Evolutionary conservation across 2,888 invertebrate genomes (phyloP).

Genomic region (Nymphalis polychloros): DNA sequence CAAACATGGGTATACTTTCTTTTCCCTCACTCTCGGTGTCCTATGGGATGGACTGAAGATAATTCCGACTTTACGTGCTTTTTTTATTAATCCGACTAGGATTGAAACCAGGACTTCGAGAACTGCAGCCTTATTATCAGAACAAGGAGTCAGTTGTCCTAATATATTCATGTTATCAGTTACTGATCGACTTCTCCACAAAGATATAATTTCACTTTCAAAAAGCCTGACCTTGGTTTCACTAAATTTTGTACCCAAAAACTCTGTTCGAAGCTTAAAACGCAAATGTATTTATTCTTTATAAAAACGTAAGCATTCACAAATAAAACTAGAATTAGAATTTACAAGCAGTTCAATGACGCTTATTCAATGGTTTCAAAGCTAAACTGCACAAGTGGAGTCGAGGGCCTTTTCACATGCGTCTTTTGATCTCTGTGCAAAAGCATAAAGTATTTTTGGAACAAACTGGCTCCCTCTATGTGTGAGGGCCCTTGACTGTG

Average conservation of each 20-base stretch:
- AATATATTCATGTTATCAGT: too few species aligned
- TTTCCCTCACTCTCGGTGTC: too few species aligned
- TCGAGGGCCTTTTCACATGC: constrained; percentile 37
- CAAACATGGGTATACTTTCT: too few species aligned
- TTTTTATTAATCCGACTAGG: too few species aligned
- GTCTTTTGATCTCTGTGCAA: constrained; percentile 50
- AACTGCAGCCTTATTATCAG: too few species aligned
- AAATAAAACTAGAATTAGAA: constrained; percentile 32
- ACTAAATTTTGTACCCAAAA: neutral
- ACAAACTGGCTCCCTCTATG: constrained; percentile 48
- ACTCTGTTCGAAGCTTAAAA: neutral
- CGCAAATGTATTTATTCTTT: constrained; percentile 7
- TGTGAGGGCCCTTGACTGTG: constrained; percentile 43
- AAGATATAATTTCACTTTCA: too few species aligned
- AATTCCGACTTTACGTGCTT: too few species aligned
- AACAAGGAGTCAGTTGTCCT: too few species aligned
- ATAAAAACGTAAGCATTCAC: constrained; percentile 5
- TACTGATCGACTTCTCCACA: too few species aligned
- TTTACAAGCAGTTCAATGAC: constrained; percentile 32
- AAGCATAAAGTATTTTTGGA: constrained; percentile 49
- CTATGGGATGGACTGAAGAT: too few species aligned
- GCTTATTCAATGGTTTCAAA: constrained; percentile 33
- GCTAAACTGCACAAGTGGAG: constrained; percentile 34
- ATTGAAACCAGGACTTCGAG: too few species aligned
- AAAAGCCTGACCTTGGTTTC: too few species aligned